Conservation (phyloP, 1,140 invertebrate species). For the Drosophila baimaii region DNA sequence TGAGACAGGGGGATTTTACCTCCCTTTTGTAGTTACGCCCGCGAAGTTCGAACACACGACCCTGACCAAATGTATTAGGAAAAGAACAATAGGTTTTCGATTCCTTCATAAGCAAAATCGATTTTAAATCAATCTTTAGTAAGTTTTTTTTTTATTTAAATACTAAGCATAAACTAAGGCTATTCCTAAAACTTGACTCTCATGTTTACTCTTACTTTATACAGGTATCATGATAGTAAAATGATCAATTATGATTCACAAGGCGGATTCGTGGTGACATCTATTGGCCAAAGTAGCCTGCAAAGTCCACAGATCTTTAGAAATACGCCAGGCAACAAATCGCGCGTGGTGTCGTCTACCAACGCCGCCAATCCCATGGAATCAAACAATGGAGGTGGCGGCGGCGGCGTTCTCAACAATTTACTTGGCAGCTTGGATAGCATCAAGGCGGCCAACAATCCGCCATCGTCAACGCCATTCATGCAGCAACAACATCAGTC, state of each 20-base stretch:
- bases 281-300: slow-evolving; percentile 40
- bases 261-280: slow-evolving; percentile 84
- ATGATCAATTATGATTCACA: slow-evolving; percentile 90
- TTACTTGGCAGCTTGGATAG: slow-evolving; percentile 11
- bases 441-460: slow-evolving; percentile 33
- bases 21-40: background rate
- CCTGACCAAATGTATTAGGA: background rate
- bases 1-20: background rate
- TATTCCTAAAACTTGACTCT: background rate
- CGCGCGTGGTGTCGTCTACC: slow-evolving; percentile 5
- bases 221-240: slow-evolving; percentile 88
- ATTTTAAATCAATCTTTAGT: too few species aligned
- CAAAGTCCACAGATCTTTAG: slow-evolving; percentile 41
- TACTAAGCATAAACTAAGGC: background rate
- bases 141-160: background rate
- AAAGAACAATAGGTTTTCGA: background rate
- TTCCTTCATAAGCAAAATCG: background rate
- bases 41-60: background rate
- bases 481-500: slow-evolving; percentile 81
- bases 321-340: slow-evolving; percentile 43
- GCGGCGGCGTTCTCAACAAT: slow-evolving; percentile 8
- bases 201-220: background rate
- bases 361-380: slow-evolving; percentile 34
- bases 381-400: slow-evolving; percentile 1
- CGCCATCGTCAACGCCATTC: slow-evolving; percentile 38